Percentiles rank a stretch among this genome's conserved stretches.
Evolutionary conservation across 1,140 invertebrate species (phyloP).

Genomic region (Nephila pilipes): DNA sequence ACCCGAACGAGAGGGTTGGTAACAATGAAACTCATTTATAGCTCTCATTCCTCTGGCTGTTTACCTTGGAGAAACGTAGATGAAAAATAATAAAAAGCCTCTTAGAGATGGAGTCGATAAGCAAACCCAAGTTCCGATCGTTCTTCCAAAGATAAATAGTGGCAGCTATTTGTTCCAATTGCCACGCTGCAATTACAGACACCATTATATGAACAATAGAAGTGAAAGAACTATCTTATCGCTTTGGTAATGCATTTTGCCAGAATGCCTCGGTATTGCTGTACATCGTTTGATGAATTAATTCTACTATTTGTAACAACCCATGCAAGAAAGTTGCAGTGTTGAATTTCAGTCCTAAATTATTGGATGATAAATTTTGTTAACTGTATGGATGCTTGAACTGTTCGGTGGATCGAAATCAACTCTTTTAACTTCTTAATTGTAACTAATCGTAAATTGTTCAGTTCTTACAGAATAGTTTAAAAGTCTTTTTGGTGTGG

Average conservation of each 20-base stretch:
- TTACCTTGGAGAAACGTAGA: neutral
- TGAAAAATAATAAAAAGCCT: conserved; percentile 7
- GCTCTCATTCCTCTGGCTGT: neutral
- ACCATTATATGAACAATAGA: conserved; percentile 24
- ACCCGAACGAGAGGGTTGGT: neutral
- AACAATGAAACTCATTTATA: neutral
- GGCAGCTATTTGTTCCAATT: conserved; percentile 33
- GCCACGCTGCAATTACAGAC: conserved; percentile 29
- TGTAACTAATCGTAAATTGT: no score
- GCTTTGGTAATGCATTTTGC: neutral
- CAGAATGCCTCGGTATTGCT: neutral
- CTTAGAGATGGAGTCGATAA: conserved; percentile 22
- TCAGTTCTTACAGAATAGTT: no score
- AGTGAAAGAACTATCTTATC: conserved; percentile 38
- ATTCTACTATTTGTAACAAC: neutral
- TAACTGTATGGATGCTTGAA: no score
- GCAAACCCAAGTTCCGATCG: conserved; percentile 25
- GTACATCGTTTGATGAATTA: neutral
- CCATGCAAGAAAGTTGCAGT: neutral
- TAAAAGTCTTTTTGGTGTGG: no score
- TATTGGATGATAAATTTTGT: no score
- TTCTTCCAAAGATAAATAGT: conserved; percentile 12
- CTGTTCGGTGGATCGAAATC: no score
- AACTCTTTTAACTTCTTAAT: no score
- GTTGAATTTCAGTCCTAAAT: neutral